Evolutionary conservation across 1,140 invertebrate genomes (phyloP), one percentile per base, ranked within the genome.

Genomic region (Heterodera carotae): DNA sequence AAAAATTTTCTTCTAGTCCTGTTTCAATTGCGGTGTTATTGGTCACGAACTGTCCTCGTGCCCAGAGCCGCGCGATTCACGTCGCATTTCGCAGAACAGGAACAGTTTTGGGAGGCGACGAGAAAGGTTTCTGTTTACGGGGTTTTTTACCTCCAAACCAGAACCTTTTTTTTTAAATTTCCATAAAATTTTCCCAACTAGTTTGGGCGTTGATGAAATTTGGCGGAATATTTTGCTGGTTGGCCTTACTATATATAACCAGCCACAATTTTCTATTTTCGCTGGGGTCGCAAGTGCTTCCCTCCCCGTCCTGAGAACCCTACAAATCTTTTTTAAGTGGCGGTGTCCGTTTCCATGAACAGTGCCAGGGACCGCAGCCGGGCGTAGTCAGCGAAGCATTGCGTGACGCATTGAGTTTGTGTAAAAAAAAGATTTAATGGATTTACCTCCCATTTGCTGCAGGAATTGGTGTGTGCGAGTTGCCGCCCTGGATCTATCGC

Each of bases 351-450:
- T 74, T 74, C 43, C 72, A 74, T 27, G 72, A 74, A 34, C 48
- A 74, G 36, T 8, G 31, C 39, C 43, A 62, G 15, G 27, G 59
- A 15, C 22, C 27, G 8, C 56, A 43, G 39, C 74, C 60, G 60
- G 74, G 69, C 31, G 60, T 59, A 31, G n/a, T 60, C 91, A 91
- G 82, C 76, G 81, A 73, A 81, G 75, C 68, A 69, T 81, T 86
- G 87, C 68, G 82, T 73, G 27, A 72, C 59, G 29, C 27, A 27
- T 39, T 67, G 31, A 25, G 48, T 56, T 5, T 5, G 48, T 22
- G 0, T 22, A 22, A 2, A 22, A 56, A n/a, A 15, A 56, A 56
- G 39, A 56, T 18, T 2, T 2, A 43, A 43, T 43, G 39, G 6
- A 6, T 43, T 12, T 8, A 43, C 12, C 12, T 43, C 36, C 12